Conservation (phyloP, 2,888 invertebrate genomes). For the Synanthedon vespiformis region DNA sequence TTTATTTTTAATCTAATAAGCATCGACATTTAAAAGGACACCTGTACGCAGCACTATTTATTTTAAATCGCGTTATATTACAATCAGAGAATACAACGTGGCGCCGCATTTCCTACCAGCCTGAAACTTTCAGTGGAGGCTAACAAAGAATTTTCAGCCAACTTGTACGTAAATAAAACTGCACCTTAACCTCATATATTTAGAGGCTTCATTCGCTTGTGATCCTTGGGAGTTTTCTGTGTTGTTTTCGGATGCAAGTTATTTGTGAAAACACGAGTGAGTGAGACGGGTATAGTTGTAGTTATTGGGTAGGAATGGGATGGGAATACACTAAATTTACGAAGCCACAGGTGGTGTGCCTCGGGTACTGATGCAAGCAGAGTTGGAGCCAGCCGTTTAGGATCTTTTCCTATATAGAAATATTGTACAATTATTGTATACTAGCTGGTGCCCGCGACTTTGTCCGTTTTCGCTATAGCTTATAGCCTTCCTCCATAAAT, state of each 20-base stretch:
- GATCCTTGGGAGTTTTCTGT: conserved; percentile 45
- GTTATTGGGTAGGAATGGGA: conserved; percentile 27
- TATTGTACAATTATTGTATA: too few species aligned
- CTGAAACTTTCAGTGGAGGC: conserved; percentile 50
- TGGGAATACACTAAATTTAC: conserved; percentile 62
- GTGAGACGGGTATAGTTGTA: conserved; percentile 25
- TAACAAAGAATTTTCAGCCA: conserved; percentile 44
- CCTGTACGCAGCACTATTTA: conserved; percentile 37
- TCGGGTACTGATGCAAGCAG: conserved; percentile 44
- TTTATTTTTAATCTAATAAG: too few species aligned
- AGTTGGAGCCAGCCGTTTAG: conserved; percentile 13
- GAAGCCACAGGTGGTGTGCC: conserved; percentile 69
- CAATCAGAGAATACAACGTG: conserved; percentile 58
- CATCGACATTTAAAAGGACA: not conserved
- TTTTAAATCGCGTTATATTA: conserved; percentile 64
- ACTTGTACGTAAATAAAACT: conserved; percentile 14
- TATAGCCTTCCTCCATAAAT: too few species aligned
- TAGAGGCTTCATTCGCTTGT: conserved; percentile 23
- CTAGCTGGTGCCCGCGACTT: too few species aligned
- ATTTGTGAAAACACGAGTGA: conserved; percentile 66
- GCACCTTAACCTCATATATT: conserved; percentile 11
- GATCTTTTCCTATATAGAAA: too few species aligned
- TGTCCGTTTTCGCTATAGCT: too few species aligned
- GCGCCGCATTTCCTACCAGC: conserved; percentile 48
- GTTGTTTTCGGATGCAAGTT: conserved; percentile 69